Percentiles rank a stretch among this genome's conserved stretches.
phyloP scores from a whole-genome alignment of 2,113 vertebrate species.

The Neomonachus schauinslandi region DNA sequence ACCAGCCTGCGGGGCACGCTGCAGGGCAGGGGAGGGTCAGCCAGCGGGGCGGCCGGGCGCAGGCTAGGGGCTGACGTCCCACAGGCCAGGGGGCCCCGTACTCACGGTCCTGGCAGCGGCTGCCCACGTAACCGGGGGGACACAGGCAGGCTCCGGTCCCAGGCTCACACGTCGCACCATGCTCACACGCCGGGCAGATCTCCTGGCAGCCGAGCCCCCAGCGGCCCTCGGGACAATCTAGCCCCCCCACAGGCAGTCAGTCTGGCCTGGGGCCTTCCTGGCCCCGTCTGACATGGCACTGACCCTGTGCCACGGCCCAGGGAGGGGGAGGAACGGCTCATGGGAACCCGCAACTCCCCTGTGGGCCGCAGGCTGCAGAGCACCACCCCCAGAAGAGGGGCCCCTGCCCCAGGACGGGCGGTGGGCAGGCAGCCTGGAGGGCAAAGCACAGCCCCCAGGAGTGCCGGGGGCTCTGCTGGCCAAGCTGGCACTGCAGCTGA shows the following conservation, averaged over 20 bases:
- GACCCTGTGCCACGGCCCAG: background rate
- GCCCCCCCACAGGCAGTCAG: background rate
- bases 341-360: rapidly evolving
- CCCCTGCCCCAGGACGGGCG: rapidly evolving
- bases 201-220: constrained; percentile 93
- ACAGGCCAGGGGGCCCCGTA: background rate
- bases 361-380: background rate
- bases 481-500: rapidly evolving
- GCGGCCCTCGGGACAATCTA: constrained; percentile 91
- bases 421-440: background rate
- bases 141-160: constrained; percentile 91
- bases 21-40: background rate
- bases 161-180: constrained; percentile 88
- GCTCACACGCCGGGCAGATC: constrained; percentile 90
- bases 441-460: rapidly evolving
- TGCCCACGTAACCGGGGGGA: constrained; percentile 88
- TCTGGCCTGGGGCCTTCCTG: background rate
- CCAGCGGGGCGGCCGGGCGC: rapidly evolving
- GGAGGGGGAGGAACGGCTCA: background rate
- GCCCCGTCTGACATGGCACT: background rate
- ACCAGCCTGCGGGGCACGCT: constrained; percentile 92
- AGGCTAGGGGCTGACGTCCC: rapidly evolving
- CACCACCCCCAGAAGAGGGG: background rate
- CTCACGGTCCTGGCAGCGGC: constrained; percentile 93
- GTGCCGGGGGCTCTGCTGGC: background rate